Conservation (phyloP, 2,888 invertebrate genomes). For the Eueremaeus valkanovi region DNA sequence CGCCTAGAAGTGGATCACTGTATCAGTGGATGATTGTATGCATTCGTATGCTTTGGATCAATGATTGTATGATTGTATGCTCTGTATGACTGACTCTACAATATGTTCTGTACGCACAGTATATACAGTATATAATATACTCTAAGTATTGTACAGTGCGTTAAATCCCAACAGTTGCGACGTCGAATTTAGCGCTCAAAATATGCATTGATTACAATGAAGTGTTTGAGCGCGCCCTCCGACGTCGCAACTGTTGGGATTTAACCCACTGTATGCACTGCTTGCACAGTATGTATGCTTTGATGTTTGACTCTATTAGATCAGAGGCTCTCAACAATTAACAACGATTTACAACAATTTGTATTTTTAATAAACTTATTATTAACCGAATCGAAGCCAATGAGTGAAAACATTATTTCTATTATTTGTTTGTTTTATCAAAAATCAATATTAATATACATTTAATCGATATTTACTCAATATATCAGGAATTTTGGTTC, state of each 20-base stretch:
- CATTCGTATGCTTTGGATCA: neutral
- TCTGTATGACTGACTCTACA: no score
- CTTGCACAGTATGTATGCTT: no score
- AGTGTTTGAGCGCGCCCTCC: no score
- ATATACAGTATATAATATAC: no score
- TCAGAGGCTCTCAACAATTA: neutral
- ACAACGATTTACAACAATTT: neutral
- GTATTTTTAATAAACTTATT: neutral
- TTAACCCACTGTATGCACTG: no score
- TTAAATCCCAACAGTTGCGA: no score
- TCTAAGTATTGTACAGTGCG: no score
- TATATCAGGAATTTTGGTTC: neutral
- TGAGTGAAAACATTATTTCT: neutral
- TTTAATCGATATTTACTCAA: neutral
- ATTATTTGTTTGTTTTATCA: neutral
- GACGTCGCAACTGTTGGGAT: no score
- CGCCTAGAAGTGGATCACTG: constrained; percentile 11
- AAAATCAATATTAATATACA: neutral
- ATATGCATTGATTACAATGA: no score
- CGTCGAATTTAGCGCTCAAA: no score
- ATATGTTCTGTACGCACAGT: no score
- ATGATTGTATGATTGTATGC: no score
- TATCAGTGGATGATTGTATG: neutral
- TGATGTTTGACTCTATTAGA: neutral
- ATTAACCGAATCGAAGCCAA: neutral